Evolutionary conservation across 2,797 vertebrate genomes (phyloP), one percentile per base, ranked within the genome.

Genomic region (Apodemus agrarius): DNA sequence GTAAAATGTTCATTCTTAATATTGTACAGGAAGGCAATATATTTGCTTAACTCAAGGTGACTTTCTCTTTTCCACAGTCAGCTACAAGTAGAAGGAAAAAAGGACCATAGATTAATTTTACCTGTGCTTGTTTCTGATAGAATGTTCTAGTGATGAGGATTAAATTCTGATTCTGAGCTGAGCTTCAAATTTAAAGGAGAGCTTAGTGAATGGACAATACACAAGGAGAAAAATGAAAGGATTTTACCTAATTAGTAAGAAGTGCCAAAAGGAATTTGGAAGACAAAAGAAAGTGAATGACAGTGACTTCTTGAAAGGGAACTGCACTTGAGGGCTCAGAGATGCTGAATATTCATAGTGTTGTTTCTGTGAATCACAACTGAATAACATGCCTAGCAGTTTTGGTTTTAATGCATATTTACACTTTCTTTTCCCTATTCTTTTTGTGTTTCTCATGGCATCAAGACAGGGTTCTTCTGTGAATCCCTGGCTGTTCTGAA

Each of bases 121-220:
- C n/a, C 8, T 61, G 37, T 22, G 67, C 93, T 89, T 78, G 12
- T 54, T 94, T 96, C 29, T 57, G 61, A 92, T 93, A 93, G 6
- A 81, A 84, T 14, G 34, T 65, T 24, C 6, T 12, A 31, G 16
- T 91, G 88, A 89, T 90, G 91, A 46, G 7, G 9, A 88, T 61
- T 85, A 65, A 75, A 12, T 54, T 54, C 10, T 14, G 4, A 75
- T 12, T 83, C 61, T 76, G 40, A 89, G 22, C 22, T 79, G 54
- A 57, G 69, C 75, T 95, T 94, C 61, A 65, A 76, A 86, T 29
- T 21, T 52, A 2, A 91, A 46, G 46, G 26, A 83, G 43, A 89
- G 3, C 8, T 74, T 90, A 24, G 22, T 61, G 43, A 69, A 80
- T 49, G 10, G 89, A 19, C 37, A 87, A 57, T 43, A 80, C 24